Percentiles rank a stretch among this genome's conserved stretches.
Evolutionary conservation across 2,797 vertebrate genomes (phyloP).

Genomic region (Anabacerthia variegaticeps): DNA sequence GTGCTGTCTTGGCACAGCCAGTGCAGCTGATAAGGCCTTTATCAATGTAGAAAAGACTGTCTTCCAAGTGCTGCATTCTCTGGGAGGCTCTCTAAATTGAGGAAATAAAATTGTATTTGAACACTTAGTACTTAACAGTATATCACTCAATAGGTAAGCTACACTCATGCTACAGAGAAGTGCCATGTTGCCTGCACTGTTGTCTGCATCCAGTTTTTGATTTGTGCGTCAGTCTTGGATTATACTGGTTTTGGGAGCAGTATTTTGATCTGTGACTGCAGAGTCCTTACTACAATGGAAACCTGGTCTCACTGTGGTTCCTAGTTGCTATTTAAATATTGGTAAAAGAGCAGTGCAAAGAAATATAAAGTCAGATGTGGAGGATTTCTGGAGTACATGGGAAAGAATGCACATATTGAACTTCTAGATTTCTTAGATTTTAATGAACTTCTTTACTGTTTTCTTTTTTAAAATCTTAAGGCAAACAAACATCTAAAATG

Average conservation of each 20-base stretch:
- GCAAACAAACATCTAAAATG: background rate
- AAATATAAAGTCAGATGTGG: background rate
- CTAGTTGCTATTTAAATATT: background rate
- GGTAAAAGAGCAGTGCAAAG: background rate
- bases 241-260: background rate
- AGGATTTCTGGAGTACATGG: background rate
- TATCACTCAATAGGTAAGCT: background rate
- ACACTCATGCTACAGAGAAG: background rate
- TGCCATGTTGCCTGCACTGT: background rate
- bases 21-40: background rate
- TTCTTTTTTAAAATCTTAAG: background rate
- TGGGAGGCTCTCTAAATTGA: background rate
- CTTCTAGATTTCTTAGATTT: background rate
- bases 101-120: background rate
- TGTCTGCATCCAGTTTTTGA: background rate
- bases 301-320: background rate
- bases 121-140: background rate
- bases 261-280: background rate
- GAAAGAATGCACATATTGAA: background rate
- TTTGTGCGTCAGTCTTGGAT: background rate
- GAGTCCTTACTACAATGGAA: background rate
- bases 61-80: background rate
- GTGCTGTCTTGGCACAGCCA: background rate
- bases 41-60: background rate
- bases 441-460: background rate